Base-by-base conservation (phyloP, 2,888 invertebrate genomes). In the Molanna angustata region DNA sequence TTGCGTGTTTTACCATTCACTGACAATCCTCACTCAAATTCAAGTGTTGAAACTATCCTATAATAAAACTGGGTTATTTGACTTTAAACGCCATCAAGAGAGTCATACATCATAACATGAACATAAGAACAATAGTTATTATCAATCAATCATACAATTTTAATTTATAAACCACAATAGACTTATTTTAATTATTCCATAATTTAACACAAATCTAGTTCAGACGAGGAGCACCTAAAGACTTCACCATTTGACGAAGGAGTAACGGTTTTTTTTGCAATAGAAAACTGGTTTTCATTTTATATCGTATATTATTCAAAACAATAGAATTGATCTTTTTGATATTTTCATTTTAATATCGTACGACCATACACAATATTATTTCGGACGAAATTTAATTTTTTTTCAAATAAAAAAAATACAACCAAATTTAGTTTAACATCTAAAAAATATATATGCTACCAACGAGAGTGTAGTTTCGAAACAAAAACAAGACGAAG, bases 211-310 rank as follows among this genome's bases (percentile, higher is more conserved):
- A 49, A 39, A 48, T 27, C n/a, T 48, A 52, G 49, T 50, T 50
- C 69, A 69, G 74, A 75, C 73, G 64, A 67, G n/a, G n/a, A n/a
- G n/a, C n/a, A n/a, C n/a, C n/a, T n/a, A 69, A 70, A 65, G n/a
- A 65, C 63, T 66, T 66, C 73, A 76, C 72, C 74, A 77, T 77
- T 77, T 77, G 77, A 77, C 77, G 73, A 73, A 75, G 75, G 76
- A 76, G 77, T 69, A 76, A 74, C 72, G 74, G 75, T 75, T 76
- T 77, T 77, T 77, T 77, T 77, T 76, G 77, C 77, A 77, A 77
- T 77, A 77, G 77, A 76, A 76, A 52, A 75, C 77, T 75, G 76
- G 76, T 77, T 77, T 77, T 77, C 71, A 68, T 71, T 77, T 77
- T 76, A 76, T 76, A 77, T 76, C 77, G 76, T 77, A 73, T 73